phyloP scores from a whole-genome alignment of 1,140 invertebrate genomes.

The Drosophila littoralis region DNA sequence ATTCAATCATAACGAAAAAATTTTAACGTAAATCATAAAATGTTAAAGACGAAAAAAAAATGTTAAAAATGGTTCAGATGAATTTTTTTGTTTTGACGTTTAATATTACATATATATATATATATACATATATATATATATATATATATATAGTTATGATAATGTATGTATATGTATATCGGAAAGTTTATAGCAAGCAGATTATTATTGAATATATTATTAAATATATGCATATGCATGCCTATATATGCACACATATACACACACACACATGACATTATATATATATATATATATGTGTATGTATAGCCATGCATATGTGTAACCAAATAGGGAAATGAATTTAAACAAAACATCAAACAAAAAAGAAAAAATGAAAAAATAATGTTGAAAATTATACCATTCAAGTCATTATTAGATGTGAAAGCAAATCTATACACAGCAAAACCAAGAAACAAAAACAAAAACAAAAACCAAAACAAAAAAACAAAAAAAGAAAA shows the following conservation, averaged over 20 bases:
- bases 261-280: constrained; percentile 26
- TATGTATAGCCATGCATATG: constrained; percentile 44
- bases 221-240: constrained; percentile 47
- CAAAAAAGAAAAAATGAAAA: constrained; percentile 41
- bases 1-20: constrained; percentile 73
- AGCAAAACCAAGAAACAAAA: constrained; percentile 24
- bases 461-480: constrained; percentile 9
- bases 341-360: constrained; percentile 72
- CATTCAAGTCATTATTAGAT: constrained; percentile 81
- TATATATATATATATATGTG: constrained; percentile 51
- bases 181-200: constrained; percentile 54
- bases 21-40: constrained; percentile 79
- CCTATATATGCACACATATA: background rate
- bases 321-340: constrained; percentile 78
- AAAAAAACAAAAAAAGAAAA: constrained; percentile 16
- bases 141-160: constrained; percentile 78
- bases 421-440: constrained; percentile 74
- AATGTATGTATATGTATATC: constrained; percentile 81
- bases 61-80: constrained; percentile 75
- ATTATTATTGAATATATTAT: constrained; percentile 60
- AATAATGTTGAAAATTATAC: constrained; percentile 77
- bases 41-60: constrained; percentile 60
- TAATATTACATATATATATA: constrained; percentile 69
- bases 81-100: constrained; percentile 63
- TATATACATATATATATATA: too few species aligned